Base-by-base conservation (phyloP, 2,113 vertebrate genomes). In the Ramphastos sulfuratus region DNA sequence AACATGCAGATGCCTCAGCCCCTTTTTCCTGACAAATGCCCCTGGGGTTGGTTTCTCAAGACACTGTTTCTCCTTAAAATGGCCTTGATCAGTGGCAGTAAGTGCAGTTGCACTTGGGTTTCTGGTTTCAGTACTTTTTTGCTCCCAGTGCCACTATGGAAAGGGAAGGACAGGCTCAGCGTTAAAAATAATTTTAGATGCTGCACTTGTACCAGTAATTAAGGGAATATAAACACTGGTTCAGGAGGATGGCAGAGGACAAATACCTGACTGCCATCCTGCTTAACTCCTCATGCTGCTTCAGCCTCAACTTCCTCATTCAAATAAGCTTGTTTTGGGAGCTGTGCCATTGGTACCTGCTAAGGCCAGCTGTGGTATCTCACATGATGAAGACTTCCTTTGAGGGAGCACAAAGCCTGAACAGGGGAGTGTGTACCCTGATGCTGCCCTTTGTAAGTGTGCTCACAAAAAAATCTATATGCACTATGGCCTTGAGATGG, bases 1-100 rank as follows among this genome's bases (percentile, higher is more conserved):
- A 86, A 79, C 74, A 86, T 50, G 71, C 82, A 90, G 31, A 80
- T 95, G 90, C 63, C 76, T 95, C 66, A 82, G 80, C 76, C 59
- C 59, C 24, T 93, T 79, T 61, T 90, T 93, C 33, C 27, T 79
- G 42, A 77, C 37, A 27, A 89, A 46, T 17, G 69, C 11, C n/a
- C 75, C 87, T 54, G 4, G 15, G 52, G 33, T 80, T n/a, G 46
- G 6, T 55, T 79, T 82, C 54, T 55, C 4, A 21, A 80, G 65
- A n/a, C 15, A 4, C 3, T 0, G 0, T 39, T 82, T 54, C 63
- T 78, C 20, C 24, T 78, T 76, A 54, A 78, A 55, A 74, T 19
- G 11, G 30, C 63, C n/a, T 77, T 23, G 12, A 37, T n/a, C 25
- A 15, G 44, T 77, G 72, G 17, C 72, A 74, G 0, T 31, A 50